A percentile compares a stretch with the other conserved stretches of the same genome.
These are phyloP conservation scores for Proisotoma minuta DNA, from an alignment of 2,888 invertebrate genomes.

Conservation along the genomic window DNA sequence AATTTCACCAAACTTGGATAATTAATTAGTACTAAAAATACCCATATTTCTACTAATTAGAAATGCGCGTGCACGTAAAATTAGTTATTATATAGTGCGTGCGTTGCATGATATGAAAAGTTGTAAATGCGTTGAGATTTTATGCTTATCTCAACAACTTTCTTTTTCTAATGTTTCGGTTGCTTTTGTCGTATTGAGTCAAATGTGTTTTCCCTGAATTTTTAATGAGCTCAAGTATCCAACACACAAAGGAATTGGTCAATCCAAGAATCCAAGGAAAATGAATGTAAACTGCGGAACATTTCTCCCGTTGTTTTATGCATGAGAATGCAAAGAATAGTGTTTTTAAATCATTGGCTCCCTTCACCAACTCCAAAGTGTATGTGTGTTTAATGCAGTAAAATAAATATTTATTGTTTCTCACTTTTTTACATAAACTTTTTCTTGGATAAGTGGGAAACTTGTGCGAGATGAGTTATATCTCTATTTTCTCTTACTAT, in stretches of 20 bases:
- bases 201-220: neutral
- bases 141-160: too few species aligned
- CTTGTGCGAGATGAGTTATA: neutral
- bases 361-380: neutral
- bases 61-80: too few species aligned
- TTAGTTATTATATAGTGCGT: too few species aligned
- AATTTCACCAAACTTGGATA: too few species aligned
- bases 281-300: neutral
- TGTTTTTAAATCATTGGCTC: neutral
- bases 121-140: too few species aligned
- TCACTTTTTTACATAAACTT: slow-evolving; percentile 9
- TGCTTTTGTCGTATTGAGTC: neutral
- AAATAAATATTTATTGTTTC: slow-evolving; percentile 20
- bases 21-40: too few species aligned
- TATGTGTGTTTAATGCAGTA: slow-evolving; percentile 11
- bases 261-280: neutral
- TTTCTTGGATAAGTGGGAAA: too few species aligned
- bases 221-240: slow-evolving; percentile 2
- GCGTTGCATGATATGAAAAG: too few species aligned
- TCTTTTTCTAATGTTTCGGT: too few species aligned
- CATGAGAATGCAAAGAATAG: neutral
- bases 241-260: neutral
- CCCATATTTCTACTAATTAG: too few species aligned
- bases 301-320: slow-evolving; percentile 1
- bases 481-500: neutral